Conservation (phyloP, 2,888 invertebrate species). For the Mechanitis messenoides region DNA sequence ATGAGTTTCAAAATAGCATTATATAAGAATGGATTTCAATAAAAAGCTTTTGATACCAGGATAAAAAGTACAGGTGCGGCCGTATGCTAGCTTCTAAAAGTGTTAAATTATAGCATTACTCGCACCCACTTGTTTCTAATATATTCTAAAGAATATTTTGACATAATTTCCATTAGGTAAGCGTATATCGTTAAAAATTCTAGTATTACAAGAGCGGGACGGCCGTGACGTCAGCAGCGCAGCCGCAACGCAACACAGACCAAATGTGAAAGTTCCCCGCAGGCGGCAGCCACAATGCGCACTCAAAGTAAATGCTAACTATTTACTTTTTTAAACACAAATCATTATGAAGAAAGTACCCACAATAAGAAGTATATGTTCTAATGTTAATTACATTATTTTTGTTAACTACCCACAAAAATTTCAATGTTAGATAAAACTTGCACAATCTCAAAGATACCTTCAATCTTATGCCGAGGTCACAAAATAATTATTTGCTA, state of each 20-base stretch:
- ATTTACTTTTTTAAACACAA: slow-evolving; percentile 43
- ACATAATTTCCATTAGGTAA: slow-evolving; percentile 4
- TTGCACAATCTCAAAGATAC: not conserved
- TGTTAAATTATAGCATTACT: slow-evolving; percentile 2
- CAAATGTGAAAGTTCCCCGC: slow-evolving; percentile 73
- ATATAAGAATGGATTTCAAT: slow-evolving; percentile 8
- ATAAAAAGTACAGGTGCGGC: not conserved
- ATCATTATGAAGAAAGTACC: slow-evolving; percentile 5
- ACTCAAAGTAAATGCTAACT: slow-evolving; percentile 59
- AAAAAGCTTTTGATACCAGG: not conserved
- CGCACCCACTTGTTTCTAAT: not conserved
- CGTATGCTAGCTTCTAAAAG: not conserved
- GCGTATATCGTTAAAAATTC: slow-evolving; percentile 4
- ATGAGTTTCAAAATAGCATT: slow-evolving; percentile 12
- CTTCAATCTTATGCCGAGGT: slow-evolving; percentile 4
- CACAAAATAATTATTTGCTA: slow-evolving; percentile 8
- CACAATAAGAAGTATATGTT: slow-evolving; percentile 25
- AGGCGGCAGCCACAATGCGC: slow-evolving; percentile 47
- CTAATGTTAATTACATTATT: not conserved
- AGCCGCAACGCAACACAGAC: slow-evolving; percentile 60
- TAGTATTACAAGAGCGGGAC: slow-evolving; percentile 25
- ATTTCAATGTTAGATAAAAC: slow-evolving; percentile 2
- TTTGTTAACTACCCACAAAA: slow-evolving; percentile 4
- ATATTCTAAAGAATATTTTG: slow-evolving; percentile 4
- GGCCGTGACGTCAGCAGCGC: slow-evolving; percentile 59